Evolutionary conservation across 2,113 vertebrate species (phyloP).

Genomic region (Neofelis nebulosa): DNA sequence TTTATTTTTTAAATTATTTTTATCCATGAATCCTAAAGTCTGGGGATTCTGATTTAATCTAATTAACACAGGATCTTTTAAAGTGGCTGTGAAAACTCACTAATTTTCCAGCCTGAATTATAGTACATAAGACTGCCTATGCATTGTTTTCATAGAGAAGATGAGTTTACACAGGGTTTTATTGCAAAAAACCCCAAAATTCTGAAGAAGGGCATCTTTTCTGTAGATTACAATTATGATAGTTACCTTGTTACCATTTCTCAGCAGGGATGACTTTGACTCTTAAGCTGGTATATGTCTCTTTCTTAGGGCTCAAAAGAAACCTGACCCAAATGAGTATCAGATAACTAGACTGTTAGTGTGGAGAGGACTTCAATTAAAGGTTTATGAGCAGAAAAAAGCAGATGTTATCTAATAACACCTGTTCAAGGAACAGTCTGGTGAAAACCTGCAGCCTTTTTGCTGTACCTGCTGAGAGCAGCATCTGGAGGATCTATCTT

Average conservation of each 20-base stretch:
- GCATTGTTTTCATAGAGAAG: not conserved
- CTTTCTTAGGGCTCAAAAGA: not conserved
- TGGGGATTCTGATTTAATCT: not conserved
- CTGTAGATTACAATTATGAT: not conserved
- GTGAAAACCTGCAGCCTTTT: not conserved
- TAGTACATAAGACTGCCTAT: not conserved
- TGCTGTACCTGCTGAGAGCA: not conserved
- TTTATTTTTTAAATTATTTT: not conserved
- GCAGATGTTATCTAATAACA: slow-evolving; percentile 46
- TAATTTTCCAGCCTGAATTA: not conserved
- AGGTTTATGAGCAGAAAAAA: slow-evolving; percentile 16
- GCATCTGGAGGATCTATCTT: slow-evolving; percentile 44
- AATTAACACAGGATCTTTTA: not conserved
- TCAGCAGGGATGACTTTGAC: not conserved
- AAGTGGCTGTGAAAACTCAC: not conserved
- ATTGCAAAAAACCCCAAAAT: not conserved
- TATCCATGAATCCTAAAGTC: not conserved
- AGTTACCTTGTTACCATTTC: not conserved
- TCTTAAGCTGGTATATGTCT: not conserved
- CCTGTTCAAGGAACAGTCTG: not conserved
- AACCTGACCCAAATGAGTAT: slow-evolving; percentile 10
- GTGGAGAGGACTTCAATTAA: slow-evolving; percentile 17
- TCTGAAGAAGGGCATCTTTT: not conserved
- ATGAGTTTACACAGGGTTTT: not conserved
- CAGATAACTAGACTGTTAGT: not conserved